phyloP scores from a whole-genome alignment of 1,140 invertebrate species.

The Brachionus calyciflorus region DNA sequence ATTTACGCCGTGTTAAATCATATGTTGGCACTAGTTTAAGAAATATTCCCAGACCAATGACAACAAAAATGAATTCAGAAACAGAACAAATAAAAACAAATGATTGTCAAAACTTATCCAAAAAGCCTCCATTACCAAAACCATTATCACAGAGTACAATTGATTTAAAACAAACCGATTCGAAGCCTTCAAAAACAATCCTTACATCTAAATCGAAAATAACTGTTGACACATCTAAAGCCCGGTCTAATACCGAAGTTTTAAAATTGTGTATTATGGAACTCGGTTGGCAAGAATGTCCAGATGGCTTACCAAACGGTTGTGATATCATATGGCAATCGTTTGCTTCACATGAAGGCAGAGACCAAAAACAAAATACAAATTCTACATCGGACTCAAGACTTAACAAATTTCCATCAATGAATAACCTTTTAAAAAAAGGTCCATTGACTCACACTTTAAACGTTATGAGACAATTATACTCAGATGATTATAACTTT shows the following conservation, averaged over 20 bases:
- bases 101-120: neutral
- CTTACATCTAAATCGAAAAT: constrained; percentile 47
- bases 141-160: neutral
- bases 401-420: constrained; percentile 48
- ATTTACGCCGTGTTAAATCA: no score
- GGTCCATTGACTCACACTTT: constrained; percentile 61
- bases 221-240: constrained; percentile 57
- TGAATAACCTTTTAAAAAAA: constrained; percentile 62
- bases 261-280: constrained; percentile 54
- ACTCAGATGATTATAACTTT: constrained; percentile 62
- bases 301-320: constrained; percentile 12
- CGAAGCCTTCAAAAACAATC: neutral
- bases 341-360: constrained; percentile 30
- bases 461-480: constrained; percentile 60
- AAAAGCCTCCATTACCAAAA: neutral
- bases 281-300: constrained; percentile 52
- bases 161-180: neutral
- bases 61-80: neutral
- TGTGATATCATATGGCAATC: constrained; percentile 47
- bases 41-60: no score
- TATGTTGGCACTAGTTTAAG: no score
- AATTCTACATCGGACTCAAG: neutral
- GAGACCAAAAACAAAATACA: neutral
- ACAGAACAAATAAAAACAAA: no score
- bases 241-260: constrained; percentile 55